These are phyloP conservation scores for Pituophis catenifer DNA, from an alignment of 2,113 vertebrate genomes.

Conservation along the genomic window DNA sequence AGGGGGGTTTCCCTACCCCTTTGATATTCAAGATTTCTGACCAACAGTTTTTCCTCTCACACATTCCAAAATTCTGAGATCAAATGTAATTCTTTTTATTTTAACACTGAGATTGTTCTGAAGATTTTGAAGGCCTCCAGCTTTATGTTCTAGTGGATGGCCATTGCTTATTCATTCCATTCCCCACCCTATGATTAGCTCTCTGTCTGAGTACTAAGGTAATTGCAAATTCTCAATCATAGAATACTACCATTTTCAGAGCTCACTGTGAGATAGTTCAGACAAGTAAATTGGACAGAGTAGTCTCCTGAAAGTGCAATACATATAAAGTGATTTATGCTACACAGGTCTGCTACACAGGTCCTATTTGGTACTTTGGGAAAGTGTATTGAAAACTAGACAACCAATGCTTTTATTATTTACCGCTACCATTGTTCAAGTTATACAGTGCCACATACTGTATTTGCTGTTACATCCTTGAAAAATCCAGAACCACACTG, in stretches of 20 bases:
- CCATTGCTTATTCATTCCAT: not conserved
- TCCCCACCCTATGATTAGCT: not conserved
- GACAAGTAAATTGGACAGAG: not conserved
- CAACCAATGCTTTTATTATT: not conserved
- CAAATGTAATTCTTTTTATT: not conserved
- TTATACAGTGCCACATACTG: not conserved
- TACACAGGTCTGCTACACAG: too few species aligned
- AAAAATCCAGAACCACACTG: not conserved
- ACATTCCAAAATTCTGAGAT: not conserved
- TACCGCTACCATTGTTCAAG: not conserved
- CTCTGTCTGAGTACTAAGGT: not conserved
- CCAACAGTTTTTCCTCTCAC: not conserved
- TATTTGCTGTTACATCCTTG: not conserved
- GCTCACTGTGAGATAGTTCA: too few species aligned
- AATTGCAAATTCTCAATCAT: not conserved
- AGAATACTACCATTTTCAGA: not conserved
- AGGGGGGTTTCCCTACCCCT: too few species aligned
- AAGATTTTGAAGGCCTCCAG: not conserved
- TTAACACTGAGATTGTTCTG: not conserved
- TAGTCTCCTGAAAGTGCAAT: not conserved
- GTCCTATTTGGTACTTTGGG: not conserved
- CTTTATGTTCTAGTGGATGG: not conserved
- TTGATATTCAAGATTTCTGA: not conserved
- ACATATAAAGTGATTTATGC: not conserved
- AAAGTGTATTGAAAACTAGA: not conserved